Base-by-base conservation (phyloP, 2,888 invertebrate species). In the Linnaemya tessellans region DNA sequence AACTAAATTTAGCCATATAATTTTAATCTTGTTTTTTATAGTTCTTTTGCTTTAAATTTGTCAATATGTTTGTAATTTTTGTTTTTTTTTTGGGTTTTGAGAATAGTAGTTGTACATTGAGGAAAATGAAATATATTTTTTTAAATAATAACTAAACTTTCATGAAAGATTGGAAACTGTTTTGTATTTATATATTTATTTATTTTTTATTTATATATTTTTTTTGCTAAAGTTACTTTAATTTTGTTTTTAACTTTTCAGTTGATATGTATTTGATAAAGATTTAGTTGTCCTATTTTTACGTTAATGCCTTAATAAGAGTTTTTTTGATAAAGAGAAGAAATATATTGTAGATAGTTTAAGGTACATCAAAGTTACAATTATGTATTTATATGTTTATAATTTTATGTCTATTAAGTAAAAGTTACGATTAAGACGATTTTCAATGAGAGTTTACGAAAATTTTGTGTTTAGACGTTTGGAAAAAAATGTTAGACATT, bases 331-430 rank as follows among this genome's bases (percentile, higher is more conserved):
- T 62, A 83, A 60, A 80, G 73, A 86, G 64, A 78, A 68, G 64
- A 78, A 80, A 65, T 46, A 71, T 80, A 35, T 62, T 83, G 46
- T 64, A 84, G 86, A 70, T 84, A 78, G 87, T 88, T 84, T 87
- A 86, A 89, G 88, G 88, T 89, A 88, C 89, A 84, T 88, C 88
- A 87, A 88, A 87, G 87, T 88, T 87, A 84, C 87, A 84, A 86
- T 75, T 81, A 75, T 71, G 67, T 80, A 62, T 74, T 49, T 77
- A 62, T 77, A 25, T 77, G 54, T 75, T 75, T 3, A 67, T 68
- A n/a, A 70, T 54, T 49, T 64, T 25, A 49, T 51, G 58, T 46
- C 8, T 64, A 49, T 67, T 62, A 10, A 10, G 11, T 49, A 51
- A 22, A 64, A 51, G 20, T 41, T 65, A 60, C 51, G 30, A 35